Conservation (phyloP, 37 sponge, comb jelly and placozoan species). For the Diacarnus erythraeanus region DNA sequence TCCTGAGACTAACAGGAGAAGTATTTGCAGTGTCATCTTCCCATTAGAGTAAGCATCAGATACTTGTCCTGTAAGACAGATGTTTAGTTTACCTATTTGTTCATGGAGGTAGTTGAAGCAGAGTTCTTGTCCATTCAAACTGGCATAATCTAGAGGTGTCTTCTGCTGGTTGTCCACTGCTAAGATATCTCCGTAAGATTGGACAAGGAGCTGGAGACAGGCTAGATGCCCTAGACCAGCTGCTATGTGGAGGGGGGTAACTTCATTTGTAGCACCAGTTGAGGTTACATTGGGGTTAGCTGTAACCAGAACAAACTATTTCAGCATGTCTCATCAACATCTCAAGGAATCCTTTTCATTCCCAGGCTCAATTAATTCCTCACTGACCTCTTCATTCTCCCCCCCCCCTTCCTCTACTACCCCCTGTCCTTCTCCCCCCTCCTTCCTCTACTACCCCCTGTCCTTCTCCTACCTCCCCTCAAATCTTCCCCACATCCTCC, state of each 20-base stretch:
- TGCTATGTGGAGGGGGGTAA: constrained; percentile 71
- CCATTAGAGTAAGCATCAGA: too few species aligned
- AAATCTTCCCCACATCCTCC: too few species aligned
- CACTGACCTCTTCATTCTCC: too few species aligned
- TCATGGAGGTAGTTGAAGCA: constrained; percentile 52
- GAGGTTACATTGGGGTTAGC: constrained; percentile 52
- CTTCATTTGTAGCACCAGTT: constrained; percentile 12
- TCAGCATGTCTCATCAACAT: not conserved
- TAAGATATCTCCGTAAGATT: constrained; percentile 45
- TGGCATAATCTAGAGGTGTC: constrained; percentile 59
- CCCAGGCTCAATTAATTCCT: too few species aligned
- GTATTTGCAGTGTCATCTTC: too few species aligned
- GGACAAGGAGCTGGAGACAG: constrained; percentile 56
- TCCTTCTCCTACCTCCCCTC: too few species aligned
- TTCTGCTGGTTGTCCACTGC: constrained; percentile 21
- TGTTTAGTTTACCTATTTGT: constrained; percentile 13
- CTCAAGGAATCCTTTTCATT: not conserved
- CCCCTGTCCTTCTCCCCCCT: too few species aligned
- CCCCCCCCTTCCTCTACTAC: too few species aligned
- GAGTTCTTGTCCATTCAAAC: constrained; percentile 28
- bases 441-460: too few species aligned
- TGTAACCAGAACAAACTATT: too few species aligned
- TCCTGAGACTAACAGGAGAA: too few species aligned
- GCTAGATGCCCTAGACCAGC: constrained; percentile 47
- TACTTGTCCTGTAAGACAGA: too few species aligned